Percentiles rank a stretch among this genome's conserved stretches.
phyloP scores from a whole-genome alignment of 1,140 invertebrate species.

The Ladona fulva region DNA sequence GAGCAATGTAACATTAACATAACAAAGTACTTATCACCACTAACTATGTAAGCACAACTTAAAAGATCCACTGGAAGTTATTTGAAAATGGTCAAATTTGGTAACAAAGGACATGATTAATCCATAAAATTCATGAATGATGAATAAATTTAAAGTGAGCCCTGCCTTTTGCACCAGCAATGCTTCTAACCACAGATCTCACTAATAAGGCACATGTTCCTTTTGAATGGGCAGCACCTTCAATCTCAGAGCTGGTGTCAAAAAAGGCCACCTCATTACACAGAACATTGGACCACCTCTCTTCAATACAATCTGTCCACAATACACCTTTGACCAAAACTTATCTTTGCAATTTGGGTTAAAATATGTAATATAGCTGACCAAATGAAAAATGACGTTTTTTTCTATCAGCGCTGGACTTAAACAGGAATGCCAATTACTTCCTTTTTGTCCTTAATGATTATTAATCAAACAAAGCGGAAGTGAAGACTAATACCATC shows the following conservation, averaged over 20 bases:
- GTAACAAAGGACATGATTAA: background rate
- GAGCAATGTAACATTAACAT: background rate
- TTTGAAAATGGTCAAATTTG: background rate
- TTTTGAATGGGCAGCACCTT: background rate
- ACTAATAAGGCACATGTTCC: background rate
- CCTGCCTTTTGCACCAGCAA: background rate
- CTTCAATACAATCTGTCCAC: background rate
- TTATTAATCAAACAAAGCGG: slow-evolving; percentile 11
- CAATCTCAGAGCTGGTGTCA: background rate
- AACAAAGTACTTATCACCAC: background rate
- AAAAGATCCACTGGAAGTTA: background rate
- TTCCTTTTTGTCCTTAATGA: background rate
- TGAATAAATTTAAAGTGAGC: background rate
- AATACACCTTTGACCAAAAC: background rate
- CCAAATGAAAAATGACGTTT: background rate
- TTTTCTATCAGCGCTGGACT: too few relatives aligned
- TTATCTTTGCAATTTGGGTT: background rate
- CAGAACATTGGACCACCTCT: background rate
- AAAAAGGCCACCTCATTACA: background rate
- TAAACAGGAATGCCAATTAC: background rate
- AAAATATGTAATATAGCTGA: background rate
- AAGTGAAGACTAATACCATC: slow-evolving; percentile 15
- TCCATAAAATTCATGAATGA: background rate
- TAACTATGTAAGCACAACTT: background rate
- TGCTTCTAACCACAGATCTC: background rate